Evolutionary conservation across 64 coral and sea anemone genomes (phyloP).

Genomic region (Stichodactyla helianthus): DNA sequence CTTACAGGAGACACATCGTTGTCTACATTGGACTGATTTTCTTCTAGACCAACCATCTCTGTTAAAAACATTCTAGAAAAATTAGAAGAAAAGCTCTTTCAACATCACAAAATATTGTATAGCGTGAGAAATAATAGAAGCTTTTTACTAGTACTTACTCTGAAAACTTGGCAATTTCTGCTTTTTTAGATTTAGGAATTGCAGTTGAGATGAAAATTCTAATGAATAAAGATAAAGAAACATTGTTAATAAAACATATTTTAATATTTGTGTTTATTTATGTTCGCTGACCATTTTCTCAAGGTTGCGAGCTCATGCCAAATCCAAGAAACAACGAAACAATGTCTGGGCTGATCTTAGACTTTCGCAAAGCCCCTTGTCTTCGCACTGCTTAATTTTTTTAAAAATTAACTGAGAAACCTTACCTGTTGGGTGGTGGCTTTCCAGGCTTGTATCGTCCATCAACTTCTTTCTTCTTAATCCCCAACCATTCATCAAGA

Average conservation of each 20-base stretch:
- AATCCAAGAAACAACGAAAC: no score
- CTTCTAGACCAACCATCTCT: constrained; percentile 17
- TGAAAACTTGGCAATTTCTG: constrained; percentile 3
- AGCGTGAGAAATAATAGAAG: no score
- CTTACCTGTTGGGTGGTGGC: constrained; percentile 79
- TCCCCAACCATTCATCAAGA: constrained; percentile 83
- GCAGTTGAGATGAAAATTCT: constrained; percentile 14
- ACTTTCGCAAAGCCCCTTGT: no score
- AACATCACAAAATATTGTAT: no score
- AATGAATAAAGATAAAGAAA: not conserved
- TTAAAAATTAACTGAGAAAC: not conserved
- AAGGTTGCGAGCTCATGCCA: no score
- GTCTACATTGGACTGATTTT: constrained; percentile 1
- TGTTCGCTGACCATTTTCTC: not conserved
- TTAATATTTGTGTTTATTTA: not conserved
- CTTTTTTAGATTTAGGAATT: constrained; percentile 7
- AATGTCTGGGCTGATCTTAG: no score
- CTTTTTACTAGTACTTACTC: not conserved
- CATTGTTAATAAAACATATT: not conserved
- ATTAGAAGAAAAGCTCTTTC: not conserved
- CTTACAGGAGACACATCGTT: constrained; percentile 24
- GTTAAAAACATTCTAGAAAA: constrained; percentile 45
- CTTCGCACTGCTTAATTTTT: no score
- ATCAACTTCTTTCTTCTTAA: constrained; percentile 67
- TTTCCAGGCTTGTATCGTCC: constrained; percentile 78